These are phyloP conservation scores for Apoda limacodes DNA, from an alignment of 2,888 invertebrate species.

Conservation along the genomic window DNA sequence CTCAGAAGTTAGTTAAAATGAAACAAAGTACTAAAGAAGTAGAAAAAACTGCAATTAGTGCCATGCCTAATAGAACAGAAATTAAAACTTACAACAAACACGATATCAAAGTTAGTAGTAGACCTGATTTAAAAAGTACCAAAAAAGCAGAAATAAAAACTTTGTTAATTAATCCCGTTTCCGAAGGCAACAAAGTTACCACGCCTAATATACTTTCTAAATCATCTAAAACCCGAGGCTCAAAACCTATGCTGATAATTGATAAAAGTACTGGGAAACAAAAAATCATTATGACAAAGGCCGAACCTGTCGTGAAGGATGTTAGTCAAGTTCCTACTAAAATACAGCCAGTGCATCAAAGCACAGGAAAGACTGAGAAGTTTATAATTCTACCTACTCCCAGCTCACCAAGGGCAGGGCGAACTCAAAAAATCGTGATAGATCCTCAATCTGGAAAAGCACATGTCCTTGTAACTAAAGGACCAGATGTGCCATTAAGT, in stretches of 20 bases:
- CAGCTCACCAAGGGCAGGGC: constrained; percentile 39
- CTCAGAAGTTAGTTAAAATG: constrained; percentile 38
- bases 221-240: constrained; percentile 53
- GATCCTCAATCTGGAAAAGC: constrained; percentile 61
- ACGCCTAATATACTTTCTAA: constrained; percentile 65
- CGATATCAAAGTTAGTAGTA: constrained; percentile 31
- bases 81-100: constrained; percentile 42
- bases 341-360: constrained; percentile 38
- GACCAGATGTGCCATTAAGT: constrained; percentile 29
- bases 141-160: constrained; percentile 49
- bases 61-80: constrained; percentile 37
- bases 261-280: constrained; percentile 61
- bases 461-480: constrained; percentile 49
- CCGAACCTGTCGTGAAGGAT: constrained; percentile 45
- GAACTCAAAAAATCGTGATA: constrained; percentile 59
- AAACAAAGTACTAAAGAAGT: neutral
- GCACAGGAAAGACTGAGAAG: constrained; percentile 43
- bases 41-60: neutral
- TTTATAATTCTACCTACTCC: constrained; percentile 55
- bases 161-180: constrained; percentile 43
- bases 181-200: constrained; percentile 40
- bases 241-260: constrained; percentile 57
- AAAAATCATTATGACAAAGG: constrained; percentile 57
- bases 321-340: constrained; percentile 29
- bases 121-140: constrained; percentile 43